These are phyloP conservation scores for Pterois miles DNA, from an alignment of 2,797 vertebrate species.

Conservation along the genomic window DNA sequence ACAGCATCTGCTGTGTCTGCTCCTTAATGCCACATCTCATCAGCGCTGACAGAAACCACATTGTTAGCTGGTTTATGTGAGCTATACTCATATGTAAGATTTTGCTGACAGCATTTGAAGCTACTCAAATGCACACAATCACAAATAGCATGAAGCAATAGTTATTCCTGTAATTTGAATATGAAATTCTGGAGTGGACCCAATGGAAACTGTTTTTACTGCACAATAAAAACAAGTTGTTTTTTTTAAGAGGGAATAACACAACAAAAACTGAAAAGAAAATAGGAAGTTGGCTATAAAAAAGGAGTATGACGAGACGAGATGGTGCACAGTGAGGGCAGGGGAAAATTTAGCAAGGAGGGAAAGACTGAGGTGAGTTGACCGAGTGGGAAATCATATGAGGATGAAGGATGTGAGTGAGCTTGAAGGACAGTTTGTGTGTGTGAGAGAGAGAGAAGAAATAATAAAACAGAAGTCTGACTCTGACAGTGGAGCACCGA, in stretches of 20 bases:
- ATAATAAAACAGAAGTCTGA: conserved; percentile 61
- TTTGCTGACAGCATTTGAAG: neutral
- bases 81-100: neutral
- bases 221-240: neutral
- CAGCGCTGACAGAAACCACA: neutral
- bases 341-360: neutral
- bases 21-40: neutral
- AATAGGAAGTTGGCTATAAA: neutral
- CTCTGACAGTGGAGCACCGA: conserved; percentile 71
- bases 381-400: conserved; percentile 58
- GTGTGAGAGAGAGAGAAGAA: conserved; percentile 18
- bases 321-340: conserved; percentile 20
- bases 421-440: conserved; percentile 48
- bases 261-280: neutral
- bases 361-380: conserved; percentile 41
- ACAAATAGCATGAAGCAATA: neutral
- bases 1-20: neutral
- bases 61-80: neutral
- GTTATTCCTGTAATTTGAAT: neutral
- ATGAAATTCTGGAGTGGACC: neutral
- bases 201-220: neutral
- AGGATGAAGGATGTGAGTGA: conserved; percentile 50
- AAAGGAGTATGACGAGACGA: neutral
- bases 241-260: neutral
- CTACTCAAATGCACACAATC: neutral